A percentile compares a stretch with the other conserved stretches of the same genome.
These are phyloP conservation scores for Corydoras sp. DNA, from an alignment of 2,113 vertebrate genomes.

Conservation along the genomic window DNA sequence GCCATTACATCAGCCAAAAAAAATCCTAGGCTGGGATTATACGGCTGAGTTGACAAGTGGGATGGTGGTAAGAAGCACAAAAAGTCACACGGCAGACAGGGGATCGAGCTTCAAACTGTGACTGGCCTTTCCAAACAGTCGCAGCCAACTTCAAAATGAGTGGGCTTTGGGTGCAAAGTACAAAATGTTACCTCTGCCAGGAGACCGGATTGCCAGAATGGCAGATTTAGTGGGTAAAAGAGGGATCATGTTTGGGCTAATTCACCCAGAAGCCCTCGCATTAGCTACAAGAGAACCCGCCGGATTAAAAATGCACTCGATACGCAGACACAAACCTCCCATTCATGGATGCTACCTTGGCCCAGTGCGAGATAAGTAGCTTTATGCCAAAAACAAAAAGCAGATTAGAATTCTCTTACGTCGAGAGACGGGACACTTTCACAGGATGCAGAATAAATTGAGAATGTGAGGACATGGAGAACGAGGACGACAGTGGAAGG, in stretches of 20 bases:
- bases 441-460: conserved; percentile 23
- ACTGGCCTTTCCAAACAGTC: conserved; percentile 54
- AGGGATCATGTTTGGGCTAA: conserved; percentile 62
- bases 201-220: conserved; percentile 58
- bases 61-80: conserved; percentile 49
- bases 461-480: conserved; percentile 45
- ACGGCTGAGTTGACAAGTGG: conserved; percentile 48
- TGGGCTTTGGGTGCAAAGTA: conserved; percentile 36
- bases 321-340: conserved; percentile 73
- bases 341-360: conserved; percentile 74
- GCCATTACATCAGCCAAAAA: conserved; percentile 50
- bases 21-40: conserved; percentile 57
- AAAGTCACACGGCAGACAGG: conserved; percentile 52
- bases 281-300: conserved; percentile 70
- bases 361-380: conserved; percentile 77
- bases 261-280: conserved; percentile 65
- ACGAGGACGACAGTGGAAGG: conserved; percentile 4
- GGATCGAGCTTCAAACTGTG: conserved; percentile 61
- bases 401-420: conserved; percentile 75
- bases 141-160: conserved; percentile 41
- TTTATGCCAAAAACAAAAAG: conserved; percentile 72
- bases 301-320: conserved; percentile 58
- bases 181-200: conserved; percentile 39
- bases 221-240: conserved; percentile 55
- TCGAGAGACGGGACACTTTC: conserved; percentile 44